Evolutionary conservation across 2,113 vertebrate genomes (phyloP).

Genomic region (Hucho hucho): DNA sequence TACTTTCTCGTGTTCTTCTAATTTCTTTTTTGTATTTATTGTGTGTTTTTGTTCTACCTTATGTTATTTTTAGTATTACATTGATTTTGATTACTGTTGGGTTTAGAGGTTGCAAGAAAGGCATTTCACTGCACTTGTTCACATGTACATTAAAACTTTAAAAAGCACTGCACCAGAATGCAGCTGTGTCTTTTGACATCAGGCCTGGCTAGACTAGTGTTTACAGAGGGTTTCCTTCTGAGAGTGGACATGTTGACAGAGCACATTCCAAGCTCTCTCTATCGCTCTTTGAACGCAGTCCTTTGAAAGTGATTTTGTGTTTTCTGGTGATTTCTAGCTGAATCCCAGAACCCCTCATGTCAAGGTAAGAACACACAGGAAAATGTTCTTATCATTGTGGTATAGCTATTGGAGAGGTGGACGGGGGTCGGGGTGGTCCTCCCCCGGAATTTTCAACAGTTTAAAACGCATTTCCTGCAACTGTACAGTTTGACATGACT

Average conservation of each 20-base stretch:
- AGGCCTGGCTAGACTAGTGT: constrained; percentile 22
- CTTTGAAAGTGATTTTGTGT: background rate
- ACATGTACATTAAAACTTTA: constrained; percentile 34
- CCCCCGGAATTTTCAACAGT: too few relatives aligned
- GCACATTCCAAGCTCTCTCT: constrained; percentile 33
- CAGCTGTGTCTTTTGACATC: constrained; percentile 35
- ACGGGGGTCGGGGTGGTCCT: too few relatives aligned
- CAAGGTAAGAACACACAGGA: constrained; percentile 50
- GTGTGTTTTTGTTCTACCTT: too few relatives aligned
- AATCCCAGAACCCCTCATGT: constrained; percentile 26
- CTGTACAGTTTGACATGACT: too few relatives aligned
- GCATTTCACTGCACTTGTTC: background rate
- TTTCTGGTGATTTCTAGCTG: constrained; percentile 14
- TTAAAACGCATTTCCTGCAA: too few relatives aligned
- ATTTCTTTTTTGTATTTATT: too few relatives aligned
- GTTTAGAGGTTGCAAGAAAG: background rate
- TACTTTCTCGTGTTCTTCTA: too few relatives aligned
- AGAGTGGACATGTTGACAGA: constrained; percentile 46
- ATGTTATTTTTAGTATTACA: too few relatives aligned
- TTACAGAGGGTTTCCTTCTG: constrained; percentile 19
- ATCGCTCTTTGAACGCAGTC: constrained; percentile 12
- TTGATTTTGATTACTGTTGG: too few relatives aligned
- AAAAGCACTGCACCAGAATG: constrained; percentile 16
- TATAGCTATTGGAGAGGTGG: too few relatives aligned
- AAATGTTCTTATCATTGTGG: background rate